These are phyloP conservation scores for Zaprionus bogoriensis DNA, from an alignment of 2,888 invertebrate species.

Conservation along the genomic window DNA sequence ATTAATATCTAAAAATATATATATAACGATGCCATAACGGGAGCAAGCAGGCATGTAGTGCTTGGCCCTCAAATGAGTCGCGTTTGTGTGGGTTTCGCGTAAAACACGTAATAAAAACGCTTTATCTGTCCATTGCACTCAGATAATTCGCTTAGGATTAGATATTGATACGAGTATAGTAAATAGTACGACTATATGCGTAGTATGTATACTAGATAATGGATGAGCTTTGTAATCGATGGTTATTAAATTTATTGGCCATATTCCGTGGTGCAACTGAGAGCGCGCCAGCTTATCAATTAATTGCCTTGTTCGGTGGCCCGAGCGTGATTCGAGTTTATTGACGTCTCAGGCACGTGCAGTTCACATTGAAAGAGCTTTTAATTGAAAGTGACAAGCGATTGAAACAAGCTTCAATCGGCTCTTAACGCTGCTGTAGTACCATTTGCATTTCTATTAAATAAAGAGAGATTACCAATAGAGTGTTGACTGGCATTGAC, in stretches of 20 bases:
- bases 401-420: neutral
- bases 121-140: slow-evolving; percentile 40
- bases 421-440: neutral
- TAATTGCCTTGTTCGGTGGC: slow-evolving; percentile 37
- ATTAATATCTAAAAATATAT: slow-evolving; percentile 27
- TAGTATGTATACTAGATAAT: slow-evolving; percentile 1
- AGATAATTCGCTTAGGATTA: slow-evolving; percentile 32
- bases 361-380: neutral
- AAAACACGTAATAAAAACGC: slow-evolving; percentile 43
- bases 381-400: neutral
- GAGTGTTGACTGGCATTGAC: no score
- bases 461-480: no score
- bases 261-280: slow-evolving; percentile 7
- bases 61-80: slow-evolving; percentile 17
- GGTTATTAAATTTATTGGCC: slow-evolving; percentile 23
- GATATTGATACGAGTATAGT: slow-evolving; percentile 28
- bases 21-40: slow-evolving; percentile 4
- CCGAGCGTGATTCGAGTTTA: slow-evolving; percentile 30
- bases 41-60: neutral
- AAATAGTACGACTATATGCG: neutral
- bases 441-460: no score
- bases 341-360: slow-evolving; percentile 28
- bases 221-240: slow-evolving; percentile 27
- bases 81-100: slow-evolving; percentile 32
- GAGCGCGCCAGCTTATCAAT: slow-evolving; percentile 46